Conservation (phyloP, 2,888 invertebrate genomes). For the Oligia latruncula region DNA sequence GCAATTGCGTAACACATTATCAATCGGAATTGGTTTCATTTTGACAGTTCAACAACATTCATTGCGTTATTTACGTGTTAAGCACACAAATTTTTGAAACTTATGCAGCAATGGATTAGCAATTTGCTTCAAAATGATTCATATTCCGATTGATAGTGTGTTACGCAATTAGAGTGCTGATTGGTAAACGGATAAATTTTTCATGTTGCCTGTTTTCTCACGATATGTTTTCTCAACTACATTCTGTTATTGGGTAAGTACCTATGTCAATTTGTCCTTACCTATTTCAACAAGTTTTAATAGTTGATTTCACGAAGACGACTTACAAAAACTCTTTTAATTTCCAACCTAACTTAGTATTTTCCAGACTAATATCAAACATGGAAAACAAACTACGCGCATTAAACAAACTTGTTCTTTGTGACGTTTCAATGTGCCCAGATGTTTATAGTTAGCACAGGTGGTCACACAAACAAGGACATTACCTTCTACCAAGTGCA, state of each 20-base stretch:
- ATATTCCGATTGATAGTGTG: too few relatives aligned
- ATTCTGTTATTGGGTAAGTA: not conserved
- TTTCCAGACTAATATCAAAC: conserved; percentile 10
- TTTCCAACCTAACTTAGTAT: not conserved
- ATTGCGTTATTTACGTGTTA: too few relatives aligned
- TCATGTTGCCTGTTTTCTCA: too few relatives aligned
- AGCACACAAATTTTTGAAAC: too few relatives aligned
- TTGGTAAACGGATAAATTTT: too few relatives aligned
- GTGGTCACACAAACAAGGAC: conserved; percentile 38
- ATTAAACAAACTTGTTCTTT: conserved; percentile 28
- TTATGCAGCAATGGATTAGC: too few relatives aligned
- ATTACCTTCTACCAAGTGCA: conserved; percentile 40
- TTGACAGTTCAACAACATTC: too few relatives aligned
- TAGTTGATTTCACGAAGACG: not conserved
- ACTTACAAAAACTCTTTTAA: not conserved
- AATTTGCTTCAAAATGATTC: too few relatives aligned
- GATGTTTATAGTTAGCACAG: conserved; percentile 39
- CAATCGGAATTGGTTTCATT: too few relatives aligned
- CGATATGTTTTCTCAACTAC: too few relatives aligned
- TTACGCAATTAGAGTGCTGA: too few relatives aligned
- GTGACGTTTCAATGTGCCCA: conserved; percentile 39
- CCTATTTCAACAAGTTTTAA: not conserved
- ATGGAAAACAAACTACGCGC: conserved; percentile 19
- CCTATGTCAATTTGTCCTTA: not conserved
- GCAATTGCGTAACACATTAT: too few relatives aligned